Evolutionary conservation across 1,140 invertebrate genomes (phyloP).

Genomic region (Formica selysi): DNA sequence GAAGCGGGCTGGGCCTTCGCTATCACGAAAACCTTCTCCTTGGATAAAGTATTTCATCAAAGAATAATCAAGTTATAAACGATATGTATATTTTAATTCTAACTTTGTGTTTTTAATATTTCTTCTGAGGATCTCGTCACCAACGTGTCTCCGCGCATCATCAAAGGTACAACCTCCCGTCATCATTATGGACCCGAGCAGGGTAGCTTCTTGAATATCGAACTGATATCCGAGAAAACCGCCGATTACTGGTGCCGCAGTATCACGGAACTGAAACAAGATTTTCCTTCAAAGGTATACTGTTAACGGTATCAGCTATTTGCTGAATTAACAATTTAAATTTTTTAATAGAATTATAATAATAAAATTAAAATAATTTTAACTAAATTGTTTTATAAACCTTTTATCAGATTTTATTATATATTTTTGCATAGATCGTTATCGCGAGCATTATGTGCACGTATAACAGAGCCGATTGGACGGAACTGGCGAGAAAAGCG

Average conservation of each 20-base stretch:
- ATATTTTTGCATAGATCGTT: slow-evolving; percentile 90
- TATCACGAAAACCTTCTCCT: slow-evolving; percentile 97
- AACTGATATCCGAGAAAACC: slow-evolving; percentile 99
- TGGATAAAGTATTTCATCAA: slow-evolving; percentile 93
- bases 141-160: slow-evolving; percentile 98
- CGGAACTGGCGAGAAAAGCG: slow-evolving; percentile 91
- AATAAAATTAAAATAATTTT: background rate
- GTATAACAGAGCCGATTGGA: slow-evolving; percentile 96
- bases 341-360: background rate
- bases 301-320: background rate
- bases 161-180: slow-evolving; percentile 96
- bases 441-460: slow-evolving; percentile 99
- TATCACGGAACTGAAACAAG: slow-evolving; percentile 95
- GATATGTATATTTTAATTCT: background rate
- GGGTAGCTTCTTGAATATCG: slow-evolving; percentile 98
- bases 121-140: slow-evolving; percentile 94
- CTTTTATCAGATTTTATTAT: background rate
- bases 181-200: slow-evolving; percentile 97
- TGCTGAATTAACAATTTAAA: background rate
- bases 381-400: background rate
- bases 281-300: slow-evolving; percentile 94
- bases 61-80: background rate
- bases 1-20: slow-evolving; percentile 98
- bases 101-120: background rate
- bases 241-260: slow-evolving; percentile 97